phyloP scores from a whole-genome alignment of 35 echinoderm and acorn worm species.

The Ophioderma brevispina region DNA sequence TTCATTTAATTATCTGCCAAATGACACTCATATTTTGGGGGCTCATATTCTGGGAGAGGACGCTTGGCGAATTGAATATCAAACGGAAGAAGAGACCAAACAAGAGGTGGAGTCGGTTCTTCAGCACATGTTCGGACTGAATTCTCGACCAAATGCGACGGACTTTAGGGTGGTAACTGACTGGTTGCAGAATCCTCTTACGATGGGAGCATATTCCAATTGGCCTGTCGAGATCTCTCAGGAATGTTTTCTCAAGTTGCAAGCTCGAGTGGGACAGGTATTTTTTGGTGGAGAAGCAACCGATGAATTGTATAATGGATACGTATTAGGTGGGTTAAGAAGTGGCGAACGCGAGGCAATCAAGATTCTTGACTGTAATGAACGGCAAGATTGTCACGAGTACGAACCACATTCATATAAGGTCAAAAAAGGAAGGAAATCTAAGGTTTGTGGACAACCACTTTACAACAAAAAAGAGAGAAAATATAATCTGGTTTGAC shows the following conservation, averaged over 20 bases:
- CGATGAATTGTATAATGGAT: not conserved
- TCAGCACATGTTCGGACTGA: conserved; percentile 33
- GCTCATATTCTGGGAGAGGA: conserved; percentile 22
- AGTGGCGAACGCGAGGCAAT: not conserved
- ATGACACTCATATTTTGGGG: conserved; percentile 37
- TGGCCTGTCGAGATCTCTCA: conserved; percentile 23
- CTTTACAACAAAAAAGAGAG: no score
- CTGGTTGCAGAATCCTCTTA: conserved; percentile 31
- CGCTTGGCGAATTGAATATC: conserved; percentile 29
- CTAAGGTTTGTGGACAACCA: no score
- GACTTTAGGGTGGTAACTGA: conserved; percentile 21
- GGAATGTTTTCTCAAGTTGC: conserved; percentile 6
- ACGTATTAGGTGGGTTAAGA: not conserved
- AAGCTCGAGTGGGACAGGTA: conserved; percentile 29
- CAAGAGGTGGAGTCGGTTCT: conserved; percentile 22
- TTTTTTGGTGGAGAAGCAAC: conserved; percentile 62
- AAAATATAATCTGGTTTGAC: no score
- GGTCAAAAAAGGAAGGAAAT: not conserved
- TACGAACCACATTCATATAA: not conserved
- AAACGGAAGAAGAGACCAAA: conserved; percentile 6
- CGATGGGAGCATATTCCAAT: conserved; percentile 27
- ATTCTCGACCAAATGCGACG: not conserved
- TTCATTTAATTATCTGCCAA: not conserved
- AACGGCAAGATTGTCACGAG: not conserved
- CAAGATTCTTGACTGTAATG: conserved; percentile 11